Base-by-base conservation (phyloP, 1,140 invertebrate species). In the Portunus trituberculatus region DNA sequence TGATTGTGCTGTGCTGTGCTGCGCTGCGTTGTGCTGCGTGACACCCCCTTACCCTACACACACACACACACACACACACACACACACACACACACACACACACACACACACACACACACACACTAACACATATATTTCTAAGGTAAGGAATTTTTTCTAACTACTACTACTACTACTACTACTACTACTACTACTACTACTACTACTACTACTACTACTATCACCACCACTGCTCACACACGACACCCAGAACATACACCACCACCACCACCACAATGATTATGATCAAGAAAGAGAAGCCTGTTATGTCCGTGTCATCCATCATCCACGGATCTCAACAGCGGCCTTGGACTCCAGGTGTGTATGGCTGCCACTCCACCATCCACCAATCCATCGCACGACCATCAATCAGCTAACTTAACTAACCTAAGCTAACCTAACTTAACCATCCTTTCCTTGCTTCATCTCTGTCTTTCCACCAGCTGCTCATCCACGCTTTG, bases 211-310 rank as follows among this genome's bases (percentile, higher is more conserved):
- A 91, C 59, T 25, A 82, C 91, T 20, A 39, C 52, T n/a, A 28
- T 16, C 48, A 59, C 16, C 16, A 25, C 32, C 16, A 6, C 29
- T 25, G 8, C 20, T 7, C 0, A 7, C 4, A 45, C 6, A 10
- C 2, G 0, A n/a, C 6, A 32, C 0, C 25, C 31, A 89, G 45
- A n/a, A 31, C 46, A 12, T n/a, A 32, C 48, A 89, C 45, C 87
- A 46, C 45, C 89, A 91, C 67, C 8, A 45, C 94, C 90, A 32
- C 89, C 25, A 88, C 46, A 90, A 95, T 95, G 94, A 95, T 95
- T 45, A 86, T 95, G 28, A 95, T 95, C 90, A 95, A 92, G 94
- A 95, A 95, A 29, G 94, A 95, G 91, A 95, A 95, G 52, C 94
- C 94, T 3, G 94, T 95, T 31, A 95, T 95, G 94, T 95, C 94